Evolutionary conservation across 1,140 invertebrate species (phyloP).

Genomic region (Pogonomyrmex californicus): DNA sequence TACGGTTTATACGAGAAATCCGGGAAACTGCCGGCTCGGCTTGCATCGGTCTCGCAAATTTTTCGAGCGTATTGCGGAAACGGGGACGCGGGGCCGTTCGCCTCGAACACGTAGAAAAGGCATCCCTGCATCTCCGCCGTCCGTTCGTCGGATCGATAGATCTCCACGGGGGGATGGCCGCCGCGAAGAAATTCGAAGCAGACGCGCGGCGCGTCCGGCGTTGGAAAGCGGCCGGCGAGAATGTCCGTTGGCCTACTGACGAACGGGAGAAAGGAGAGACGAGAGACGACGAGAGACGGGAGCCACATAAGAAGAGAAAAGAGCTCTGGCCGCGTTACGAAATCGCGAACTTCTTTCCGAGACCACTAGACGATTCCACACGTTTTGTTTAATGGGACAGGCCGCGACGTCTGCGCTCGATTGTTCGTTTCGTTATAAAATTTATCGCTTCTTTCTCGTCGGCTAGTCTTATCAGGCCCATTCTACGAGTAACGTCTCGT

Average conservation of each 20-base stretch:
- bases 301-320: slow-evolving; percentile 65
- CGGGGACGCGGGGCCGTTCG: slow-evolving; percentile 63
- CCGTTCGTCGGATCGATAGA: slow-evolving; percentile 64
- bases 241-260: slow-evolving; percentile 76
- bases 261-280: slow-evolving; percentile 72
- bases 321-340: slow-evolving; percentile 71
- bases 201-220: slow-evolving; percentile 9
- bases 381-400: slow-evolving; percentile 34
- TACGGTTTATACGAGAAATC: not conserved
- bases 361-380: slow-evolving; percentile 1
- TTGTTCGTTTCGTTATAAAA: not conserved
- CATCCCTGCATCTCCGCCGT: slow-evolving; percentile 20
- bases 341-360: slow-evolving; percentile 64
- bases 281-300: slow-evolving; percentile 64
- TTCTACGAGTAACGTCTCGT: not conserved
- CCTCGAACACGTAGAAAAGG: slow-evolving; percentile 56
- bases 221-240: slow-evolving; percentile 73
- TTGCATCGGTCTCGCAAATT: slow-evolving; percentile 14
- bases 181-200: slow-evolving; percentile 70
- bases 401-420: not conserved
- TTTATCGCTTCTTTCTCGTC: slow-evolving; percentile 4
- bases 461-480: not conserved
- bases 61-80: slow-evolving; percentile 65
- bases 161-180: slow-evolving; percentile 57
- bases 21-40: not conserved